Base-by-base conservation (phyloP, 2,888 invertebrate species). In the Standfussiana lucernea region DNA sequence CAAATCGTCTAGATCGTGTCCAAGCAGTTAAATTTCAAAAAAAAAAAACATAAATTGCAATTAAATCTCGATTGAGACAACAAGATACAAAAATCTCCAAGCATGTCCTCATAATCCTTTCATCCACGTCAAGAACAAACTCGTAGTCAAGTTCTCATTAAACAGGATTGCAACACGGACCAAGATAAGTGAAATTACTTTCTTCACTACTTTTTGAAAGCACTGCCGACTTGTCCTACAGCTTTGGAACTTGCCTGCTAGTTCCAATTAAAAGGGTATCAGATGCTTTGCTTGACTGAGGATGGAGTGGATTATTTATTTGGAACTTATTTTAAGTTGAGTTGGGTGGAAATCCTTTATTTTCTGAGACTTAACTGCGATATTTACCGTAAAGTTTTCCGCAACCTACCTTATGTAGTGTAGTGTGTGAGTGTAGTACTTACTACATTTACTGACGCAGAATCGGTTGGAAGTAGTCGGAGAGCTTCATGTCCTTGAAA, bases 131-230 rank as follows among this genome's bases (percentile, higher is more conserved):
- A 59, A 68, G 35, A 68, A 82, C 72, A 81, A 83, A 71, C 59
- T 76, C n/a, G 35, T 66, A 73, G 70, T 77, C 18, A 68, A 73
- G 88, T 71, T 75, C 77, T 79, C 74, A 79, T 86, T 88, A 86
- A 86, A 75, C 45, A 76, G 62, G 47, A 80, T 77, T 73, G 77
- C 78, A 74, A 80, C 83, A 64, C 77, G 69, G 62, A 69, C 59
- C 40, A 45, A 83, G 76, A 76, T 86, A 83, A 88, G 78, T 83
- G 61, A 79, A 79, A 78, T 88, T 79, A 78, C 79, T 77, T 83
- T 80, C n/a, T 62, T 72, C 45, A 28, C 77, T 73, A 65, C 67
- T 72, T 72, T 71, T 37, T 15, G 45, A 56, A 73, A 56, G 75
- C 75, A 50, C 66, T 75, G 45, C 64, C 13, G 73, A 62, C 67